phyloP scores from a whole-genome alignment of 2,888 invertebrate species.

The Lypha dubia region DNA sequence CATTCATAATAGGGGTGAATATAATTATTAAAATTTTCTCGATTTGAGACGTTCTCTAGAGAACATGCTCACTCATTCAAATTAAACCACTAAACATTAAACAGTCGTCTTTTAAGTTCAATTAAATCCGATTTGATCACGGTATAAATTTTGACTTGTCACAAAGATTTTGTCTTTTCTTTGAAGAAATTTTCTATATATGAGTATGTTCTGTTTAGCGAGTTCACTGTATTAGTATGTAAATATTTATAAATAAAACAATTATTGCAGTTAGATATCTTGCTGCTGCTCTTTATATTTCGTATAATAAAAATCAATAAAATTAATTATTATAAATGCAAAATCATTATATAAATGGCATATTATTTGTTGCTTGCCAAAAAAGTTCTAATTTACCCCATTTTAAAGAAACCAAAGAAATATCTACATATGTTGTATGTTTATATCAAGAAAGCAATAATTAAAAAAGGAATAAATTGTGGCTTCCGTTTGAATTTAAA shows the following conservation, averaged over 20 bases:
- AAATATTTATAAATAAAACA: background rate
- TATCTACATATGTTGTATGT: too few relatives aligned
- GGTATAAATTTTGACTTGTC: too few relatives aligned
- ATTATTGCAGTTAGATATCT: constrained; percentile 23
- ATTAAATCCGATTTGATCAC: too few relatives aligned
- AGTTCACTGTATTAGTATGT: constrained; percentile 3
- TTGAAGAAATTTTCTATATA: background rate
- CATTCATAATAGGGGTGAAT: too few relatives aligned
- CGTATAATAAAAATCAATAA: constrained; percentile 18
- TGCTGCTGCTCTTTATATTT: background rate
- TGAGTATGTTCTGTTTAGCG: background rate
- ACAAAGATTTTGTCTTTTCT: background rate
- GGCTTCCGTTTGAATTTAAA: too few relatives aligned
- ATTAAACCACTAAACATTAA: too few relatives aligned
- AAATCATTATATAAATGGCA: constrained; percentile 31
- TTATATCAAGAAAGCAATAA: too few relatives aligned
- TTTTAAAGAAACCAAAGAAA: constrained; percentile 1
- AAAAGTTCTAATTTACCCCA: background rate
- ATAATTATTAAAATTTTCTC: too few relatives aligned
- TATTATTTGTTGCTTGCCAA: background rate
- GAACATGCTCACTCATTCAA: too few relatives aligned
- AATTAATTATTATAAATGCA: constrained; percentile 19
- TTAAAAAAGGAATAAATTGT: too few relatives aligned
- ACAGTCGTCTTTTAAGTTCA: too few relatives aligned
- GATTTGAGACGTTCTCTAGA: too few relatives aligned